These are phyloP conservation scores for Seriola rivoliana DNA, from an alignment of 2,113 vertebrate species.

Conservation along the genomic window DNA sequence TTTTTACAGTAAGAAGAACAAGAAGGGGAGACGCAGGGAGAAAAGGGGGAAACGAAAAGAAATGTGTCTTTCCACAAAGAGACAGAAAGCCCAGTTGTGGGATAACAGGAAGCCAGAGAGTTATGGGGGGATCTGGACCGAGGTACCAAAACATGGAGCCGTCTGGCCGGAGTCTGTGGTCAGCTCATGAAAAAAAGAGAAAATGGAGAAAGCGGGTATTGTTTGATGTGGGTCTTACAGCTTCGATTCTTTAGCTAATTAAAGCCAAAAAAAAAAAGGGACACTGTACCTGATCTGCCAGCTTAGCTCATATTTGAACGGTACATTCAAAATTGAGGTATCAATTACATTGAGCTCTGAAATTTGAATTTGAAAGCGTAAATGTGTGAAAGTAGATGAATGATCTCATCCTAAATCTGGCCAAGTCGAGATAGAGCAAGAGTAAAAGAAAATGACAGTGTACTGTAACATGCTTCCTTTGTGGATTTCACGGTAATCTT, in stretches of 20 bases:
- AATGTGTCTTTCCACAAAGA: constrained; percentile 62
- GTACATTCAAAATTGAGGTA: constrained; percentile 33
- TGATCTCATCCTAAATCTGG: constrained; percentile 55
- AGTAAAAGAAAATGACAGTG: constrained; percentile 39
- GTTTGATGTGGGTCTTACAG: constrained; percentile 53
- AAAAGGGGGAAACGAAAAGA: constrained; percentile 20
- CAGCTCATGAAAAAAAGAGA: constrained; percentile 64
- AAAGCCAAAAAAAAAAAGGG: constrained; percentile 19
- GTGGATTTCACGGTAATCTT: constrained; percentile 61
- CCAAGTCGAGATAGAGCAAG: constrained; percentile 21
- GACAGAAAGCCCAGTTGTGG: constrained; percentile 64
- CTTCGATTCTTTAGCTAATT: constrained; percentile 23
- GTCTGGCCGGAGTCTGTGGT: constrained; percentile 87
- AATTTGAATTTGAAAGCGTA: constrained; percentile 44
- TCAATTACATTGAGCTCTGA: constrained; percentile 27
- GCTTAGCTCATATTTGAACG: neutral
- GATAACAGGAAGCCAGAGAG: constrained; percentile 79
- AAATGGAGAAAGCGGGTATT: constrained; percentile 41
- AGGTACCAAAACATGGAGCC: constrained; percentile 79
- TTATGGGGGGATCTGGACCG: constrained; percentile 69
- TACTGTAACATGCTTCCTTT: constrained; percentile 50
- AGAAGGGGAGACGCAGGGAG: constrained; percentile 20
- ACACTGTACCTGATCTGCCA: constrained; percentile 24
- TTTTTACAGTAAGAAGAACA: constrained; percentile 63
- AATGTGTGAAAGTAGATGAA: constrained; percentile 34